Evolutionary conservation across 2,797 vertebrate species (phyloP).

Genomic region (Tangara arthus): DNA sequence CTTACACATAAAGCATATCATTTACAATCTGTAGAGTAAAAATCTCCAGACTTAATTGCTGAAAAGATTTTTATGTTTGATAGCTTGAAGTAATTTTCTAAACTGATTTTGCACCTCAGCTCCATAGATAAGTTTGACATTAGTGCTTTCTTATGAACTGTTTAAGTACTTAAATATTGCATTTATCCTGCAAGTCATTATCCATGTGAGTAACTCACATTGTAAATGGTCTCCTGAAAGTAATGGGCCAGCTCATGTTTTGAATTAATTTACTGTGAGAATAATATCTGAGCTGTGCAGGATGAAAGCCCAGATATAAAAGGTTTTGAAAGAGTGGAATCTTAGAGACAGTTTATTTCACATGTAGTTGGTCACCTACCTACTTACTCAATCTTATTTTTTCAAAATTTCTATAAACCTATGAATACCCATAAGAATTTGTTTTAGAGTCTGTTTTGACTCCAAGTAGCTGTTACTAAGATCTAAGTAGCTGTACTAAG

Average conservation of each 20-base stretch:
- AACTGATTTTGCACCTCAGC: background rate
- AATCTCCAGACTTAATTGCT: background rate
- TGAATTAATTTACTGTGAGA: background rate
- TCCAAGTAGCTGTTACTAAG: background rate
- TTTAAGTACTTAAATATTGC: background rate
- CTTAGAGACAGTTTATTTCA: background rate
- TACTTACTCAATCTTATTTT: background rate
- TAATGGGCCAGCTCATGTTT: background rate
- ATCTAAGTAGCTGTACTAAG: background rate
- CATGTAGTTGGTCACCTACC: background rate
- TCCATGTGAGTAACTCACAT: background rate
- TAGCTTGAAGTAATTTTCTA: background rate
- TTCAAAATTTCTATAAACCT: background rate
- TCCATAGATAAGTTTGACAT: background rate
- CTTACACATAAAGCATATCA: rapidly evolving
- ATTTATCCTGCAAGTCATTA: slow-evolving; percentile 1
- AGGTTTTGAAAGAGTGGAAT: background rate
- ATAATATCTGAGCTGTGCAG: background rate
- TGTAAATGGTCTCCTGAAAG: background rate
- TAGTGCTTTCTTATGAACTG: background rate
- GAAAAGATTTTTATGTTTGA: background rate
- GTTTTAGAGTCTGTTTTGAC: background rate
- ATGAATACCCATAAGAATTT: background rate
- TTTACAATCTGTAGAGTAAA: background rate
- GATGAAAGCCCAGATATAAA: background rate